Conservation (phyloP, 2,888 invertebrate genomes). For the Dioctria rufipes region DNA sequence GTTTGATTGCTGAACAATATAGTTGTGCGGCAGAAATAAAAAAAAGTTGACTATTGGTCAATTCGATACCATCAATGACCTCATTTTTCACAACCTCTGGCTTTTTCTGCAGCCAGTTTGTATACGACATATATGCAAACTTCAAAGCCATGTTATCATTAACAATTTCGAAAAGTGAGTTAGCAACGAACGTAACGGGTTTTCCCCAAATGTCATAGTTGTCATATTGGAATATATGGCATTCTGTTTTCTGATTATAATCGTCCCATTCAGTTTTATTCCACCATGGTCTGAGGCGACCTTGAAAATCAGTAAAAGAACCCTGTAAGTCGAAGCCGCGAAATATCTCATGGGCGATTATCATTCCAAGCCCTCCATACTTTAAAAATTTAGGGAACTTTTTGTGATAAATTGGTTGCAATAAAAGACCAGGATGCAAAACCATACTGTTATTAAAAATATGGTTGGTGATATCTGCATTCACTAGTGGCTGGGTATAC, state of each 20-base stretch:
- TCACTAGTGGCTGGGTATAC: not conserved
- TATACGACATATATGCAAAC: not conserved
- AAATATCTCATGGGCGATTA: conserved; percentile 20
- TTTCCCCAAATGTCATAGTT: not conserved
- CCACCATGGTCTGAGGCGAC: conserved; percentile 1
- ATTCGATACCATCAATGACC: not conserved
- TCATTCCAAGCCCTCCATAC: not conserved
- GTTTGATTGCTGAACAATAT: not conserved
- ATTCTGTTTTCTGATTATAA: not conserved
- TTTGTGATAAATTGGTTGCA: conserved; percentile 5
- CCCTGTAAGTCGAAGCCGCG: conserved; percentile 4
- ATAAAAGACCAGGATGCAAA: not conserved
- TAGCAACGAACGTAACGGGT: not conserved
- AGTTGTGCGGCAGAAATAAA: not conserved
- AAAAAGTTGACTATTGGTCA: not conserved
- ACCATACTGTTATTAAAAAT: not conserved
- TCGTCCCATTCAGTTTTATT: not conserved
- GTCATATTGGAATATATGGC: not conserved
- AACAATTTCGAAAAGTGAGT: not conserved
- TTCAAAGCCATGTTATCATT: conserved; percentile 4
- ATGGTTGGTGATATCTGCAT: not conserved
- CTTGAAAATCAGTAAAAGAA: not conserved
- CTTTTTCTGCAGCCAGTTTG: not conserved
- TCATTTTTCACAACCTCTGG: not conserved
- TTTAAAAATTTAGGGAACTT: not conserved